Base-by-base conservation (phyloP, 2,888 invertebrate species). In the Trichacis sp. region DNA sequence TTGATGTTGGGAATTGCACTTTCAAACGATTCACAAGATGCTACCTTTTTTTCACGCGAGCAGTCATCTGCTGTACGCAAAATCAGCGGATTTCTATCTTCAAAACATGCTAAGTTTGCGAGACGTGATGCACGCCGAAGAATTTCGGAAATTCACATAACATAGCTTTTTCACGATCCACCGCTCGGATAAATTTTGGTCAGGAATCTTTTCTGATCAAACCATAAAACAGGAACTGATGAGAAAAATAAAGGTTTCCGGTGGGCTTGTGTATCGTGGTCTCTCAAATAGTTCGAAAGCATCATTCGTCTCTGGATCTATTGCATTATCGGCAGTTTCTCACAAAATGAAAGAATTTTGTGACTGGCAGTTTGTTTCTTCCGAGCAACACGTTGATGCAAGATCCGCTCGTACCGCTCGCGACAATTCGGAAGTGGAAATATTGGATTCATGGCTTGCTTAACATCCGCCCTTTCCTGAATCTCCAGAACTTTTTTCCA, bases 1-100 rank as follows among this genome's bases (percentile, higher is more conserved):
- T 40, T 78, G 76, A 4, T 69, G 76, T 58, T 80, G 76, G 75
- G 40, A 73, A 17, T 38, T 73, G 18, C 78, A 82, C 71, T 64
- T 80, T 5, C 19, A 71, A 20, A 69, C 68, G 43, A 55, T 79
- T 14, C 63, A 70, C 62, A 64, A 36, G 2, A 36, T 36, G 12
- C 36, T 36, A 3, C 36, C 36, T 36, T 36, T 36, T 11, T 36
- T 36, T 11, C 11, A 36, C 12, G 12, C n/a, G 11, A 36, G n/a
- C 11, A 11, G 12, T 4, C 36, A 36, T 12, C 12, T 36, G 11
- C 36, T 6, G 11, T 36, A 36, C 12, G 36, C 36, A 6, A 36
- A 36, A 11, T 36, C 36, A 12, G 36, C 36, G 11, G 5, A 36
- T 36, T 11, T 36, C 5, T 36, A 36, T 11, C 12, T 36, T 3